Conservation (phyloP, 1,140 invertebrate genomes). For the Latrodectus geometricus region DNA sequence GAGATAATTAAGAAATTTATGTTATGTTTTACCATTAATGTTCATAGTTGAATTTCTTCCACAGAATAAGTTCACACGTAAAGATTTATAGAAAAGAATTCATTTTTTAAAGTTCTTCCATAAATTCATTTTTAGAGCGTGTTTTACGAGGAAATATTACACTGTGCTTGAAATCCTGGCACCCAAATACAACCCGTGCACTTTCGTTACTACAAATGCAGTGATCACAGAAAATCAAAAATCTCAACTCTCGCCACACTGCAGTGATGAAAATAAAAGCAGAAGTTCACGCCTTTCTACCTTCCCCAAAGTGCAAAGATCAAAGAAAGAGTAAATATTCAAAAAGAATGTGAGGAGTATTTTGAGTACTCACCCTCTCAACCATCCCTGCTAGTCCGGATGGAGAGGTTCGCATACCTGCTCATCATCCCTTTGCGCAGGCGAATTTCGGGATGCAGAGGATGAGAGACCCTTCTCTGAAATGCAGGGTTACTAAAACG, state of each 20-base stretch:
- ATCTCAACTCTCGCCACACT: too few species aligned
- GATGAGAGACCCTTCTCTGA: not conserved
- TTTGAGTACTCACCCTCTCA: slow-evolving; percentile 29
- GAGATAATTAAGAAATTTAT: too few species aligned
- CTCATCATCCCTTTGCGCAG: slow-evolving; percentile 52
- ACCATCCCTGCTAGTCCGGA: slow-evolving; percentile 12
- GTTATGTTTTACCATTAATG: too few species aligned
- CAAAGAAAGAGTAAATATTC: not conserved
- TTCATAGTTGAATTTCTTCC: too few species aligned
- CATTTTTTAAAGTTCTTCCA: too few species aligned
- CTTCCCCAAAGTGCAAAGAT: not conserved
- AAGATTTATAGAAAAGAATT: too few species aligned
- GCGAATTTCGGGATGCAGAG: slow-evolving; percentile 26
- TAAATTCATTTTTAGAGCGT: too few species aligned
- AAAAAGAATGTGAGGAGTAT: not conserved
- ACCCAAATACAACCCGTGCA: not conserved
- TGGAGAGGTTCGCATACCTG: slow-evolving; percentile 22
- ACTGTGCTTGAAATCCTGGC: too few species aligned
- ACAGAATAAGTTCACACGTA: too few species aligned
- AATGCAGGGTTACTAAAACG: not conserved
- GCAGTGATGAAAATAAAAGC: not conserved
- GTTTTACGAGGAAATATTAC: too few species aligned
- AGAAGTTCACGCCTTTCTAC: not conserved
- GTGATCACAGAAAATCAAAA: too few species aligned
- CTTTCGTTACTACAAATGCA: not conserved